Evolutionary conservation across 2,113 vertebrate genomes (phyloP), one percentile per base, ranked within the genome.

Genomic region (Tetrao urogallus): DNA sequence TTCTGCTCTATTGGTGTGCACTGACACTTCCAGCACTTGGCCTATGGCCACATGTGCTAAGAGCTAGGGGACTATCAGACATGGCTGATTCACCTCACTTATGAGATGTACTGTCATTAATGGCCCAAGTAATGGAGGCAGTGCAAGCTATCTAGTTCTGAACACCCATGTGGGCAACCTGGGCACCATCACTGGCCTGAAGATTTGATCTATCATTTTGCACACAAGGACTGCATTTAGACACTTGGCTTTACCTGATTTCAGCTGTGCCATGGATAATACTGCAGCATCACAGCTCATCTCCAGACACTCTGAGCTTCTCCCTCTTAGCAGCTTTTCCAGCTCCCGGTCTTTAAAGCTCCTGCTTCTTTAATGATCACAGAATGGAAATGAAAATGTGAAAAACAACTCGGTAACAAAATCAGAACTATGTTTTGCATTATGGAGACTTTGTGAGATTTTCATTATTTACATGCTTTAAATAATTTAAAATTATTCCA

Each of bases 401-500:
- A 22, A 22, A 54, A 21, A 1, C 22, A 80, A 15, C 32, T 66
- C 32, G 73, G 56, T 52, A 88, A 84, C 57, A 87, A 93, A 93
- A 85, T 65, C 21, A 85, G 84, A 93, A 22, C 30, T 61, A 65
- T 76, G 64, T 42, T 94, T 88, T 92, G 52, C 76, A 61, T 86
- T 67, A 42, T 42, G 43, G 34, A 66, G 45, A 82, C 34, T 66
- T 24, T 17, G 27, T 45, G 54, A 82, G 54, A 89, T 87, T 94
- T 91, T 82, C 42, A 42, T 73, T 70, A 38, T n/a, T 69, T 56
- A 48, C 4, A 8, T 56, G 43, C 60, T 86, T 89, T 94, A 89
- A 90, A 89, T 90, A 75, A 90, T 84, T 61, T 57, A 8, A 81
- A 89, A 52, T 52, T 32, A 56, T 63, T 92, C 45, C 82, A 94